A percentile compares a stretch with the other conserved stretches of the same genome.
These are phyloP conservation scores for Hemiprocne comata DNA, from an alignment of 2,113 vertebrate genomes.

Conservation along the genomic window DNA sequence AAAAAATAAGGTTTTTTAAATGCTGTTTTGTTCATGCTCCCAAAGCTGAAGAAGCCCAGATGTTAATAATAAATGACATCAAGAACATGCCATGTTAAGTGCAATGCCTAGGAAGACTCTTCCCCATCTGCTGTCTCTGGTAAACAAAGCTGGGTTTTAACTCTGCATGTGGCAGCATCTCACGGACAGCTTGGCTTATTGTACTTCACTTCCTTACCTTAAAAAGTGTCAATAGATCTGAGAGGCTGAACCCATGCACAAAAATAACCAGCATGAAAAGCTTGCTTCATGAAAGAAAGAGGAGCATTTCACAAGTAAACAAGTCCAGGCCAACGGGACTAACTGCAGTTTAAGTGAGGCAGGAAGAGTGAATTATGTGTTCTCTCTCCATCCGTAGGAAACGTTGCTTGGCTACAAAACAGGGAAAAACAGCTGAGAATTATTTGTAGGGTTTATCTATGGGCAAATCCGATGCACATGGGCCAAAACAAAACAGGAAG, in stretches of 20 bases:
- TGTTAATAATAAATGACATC: constrained; percentile 32
- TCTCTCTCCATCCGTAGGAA: background rate
- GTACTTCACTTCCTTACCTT: background rate
- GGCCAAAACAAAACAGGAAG: background rate
- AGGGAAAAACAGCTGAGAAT: background rate
- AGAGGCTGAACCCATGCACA: background rate
- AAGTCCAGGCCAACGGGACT: background rate
- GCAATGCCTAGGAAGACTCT: background rate
- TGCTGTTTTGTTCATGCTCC: constrained; percentile 28
- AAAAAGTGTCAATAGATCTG: background rate
- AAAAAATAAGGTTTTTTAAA: background rate
- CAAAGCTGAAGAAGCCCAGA: background rate
- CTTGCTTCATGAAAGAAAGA: background rate
- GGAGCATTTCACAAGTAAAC: background rate
- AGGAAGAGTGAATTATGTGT: background rate
- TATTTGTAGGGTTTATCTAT: background rate
- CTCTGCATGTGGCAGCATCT: background rate
- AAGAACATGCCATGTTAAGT: background rate
- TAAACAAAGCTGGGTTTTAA: constrained; percentile 8
- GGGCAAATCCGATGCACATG: background rate
- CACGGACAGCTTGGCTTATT: background rate
- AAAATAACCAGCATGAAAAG: background rate
- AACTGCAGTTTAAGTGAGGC: background rate
- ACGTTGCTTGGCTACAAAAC: background rate
- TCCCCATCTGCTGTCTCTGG: background rate